Evolutionary conservation across 2,113 vertebrate species (phyloP).

Genomic region (Lophius piscatorius): DNA sequence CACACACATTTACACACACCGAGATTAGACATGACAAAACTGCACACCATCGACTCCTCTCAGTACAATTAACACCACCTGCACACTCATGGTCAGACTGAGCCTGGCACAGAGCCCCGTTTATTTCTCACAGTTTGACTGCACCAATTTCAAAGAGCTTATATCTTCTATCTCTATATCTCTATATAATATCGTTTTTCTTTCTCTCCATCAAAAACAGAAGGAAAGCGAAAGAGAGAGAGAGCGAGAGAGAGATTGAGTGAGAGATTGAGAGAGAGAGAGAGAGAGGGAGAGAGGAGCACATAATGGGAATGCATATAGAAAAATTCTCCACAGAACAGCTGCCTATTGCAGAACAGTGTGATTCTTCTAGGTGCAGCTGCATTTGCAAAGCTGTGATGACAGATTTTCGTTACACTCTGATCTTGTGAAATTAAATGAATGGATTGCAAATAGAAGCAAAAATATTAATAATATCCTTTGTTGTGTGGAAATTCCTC

Average conservation of each 20-base stretch:
- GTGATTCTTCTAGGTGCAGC: conserved; percentile 19
- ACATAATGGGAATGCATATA: conserved; percentile 20
- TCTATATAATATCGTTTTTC: no score
- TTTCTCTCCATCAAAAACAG: no score
- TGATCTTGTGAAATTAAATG: conserved; percentile 3
- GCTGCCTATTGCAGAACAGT: conserved; percentile 28
- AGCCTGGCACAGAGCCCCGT: conserved; percentile 29
- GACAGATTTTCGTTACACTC: not conserved
- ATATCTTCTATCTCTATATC: not conserved
- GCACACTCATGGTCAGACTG: conserved; percentile 58
- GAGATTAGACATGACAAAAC: conserved; percentile 52
- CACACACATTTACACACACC: conserved; percentile 33
- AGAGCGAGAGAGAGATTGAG: no score
- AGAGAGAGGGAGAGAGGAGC: no score
- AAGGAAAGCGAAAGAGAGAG: no score
- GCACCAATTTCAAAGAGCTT: conserved; percentile 22
- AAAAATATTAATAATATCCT: not conserved
- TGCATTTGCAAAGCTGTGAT: not conserved
- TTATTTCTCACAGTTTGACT: conserved; percentile 38
- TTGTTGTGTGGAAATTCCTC: no score
- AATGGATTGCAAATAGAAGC: not conserved
- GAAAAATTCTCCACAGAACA: conserved; percentile 44
- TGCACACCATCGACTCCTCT: conserved; percentile 43
- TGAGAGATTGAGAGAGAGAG: no score
- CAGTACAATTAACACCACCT: conserved; percentile 68